Conservation (phyloP, 2,888 invertebrate genomes). For the Spatulosminthurus flaviceps region DNA sequence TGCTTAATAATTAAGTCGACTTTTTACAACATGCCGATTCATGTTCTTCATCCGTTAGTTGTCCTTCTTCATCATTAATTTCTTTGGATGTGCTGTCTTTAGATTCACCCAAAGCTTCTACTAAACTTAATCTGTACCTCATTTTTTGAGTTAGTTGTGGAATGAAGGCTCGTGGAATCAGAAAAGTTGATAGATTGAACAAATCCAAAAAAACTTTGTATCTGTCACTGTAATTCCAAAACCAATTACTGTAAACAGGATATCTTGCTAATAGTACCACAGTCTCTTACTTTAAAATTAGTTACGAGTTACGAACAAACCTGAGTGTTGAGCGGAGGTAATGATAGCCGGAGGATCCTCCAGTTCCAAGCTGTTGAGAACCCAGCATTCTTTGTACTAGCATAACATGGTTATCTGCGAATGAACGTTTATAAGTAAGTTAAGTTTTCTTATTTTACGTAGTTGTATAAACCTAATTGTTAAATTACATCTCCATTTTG, state of each 20-base stretch:
- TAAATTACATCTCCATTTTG: conserved; percentile 97
- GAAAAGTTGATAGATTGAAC: conserved; percentile 95
- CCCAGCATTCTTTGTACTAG: conserved; percentile 99
- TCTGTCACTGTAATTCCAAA: conserved; percentile 78
- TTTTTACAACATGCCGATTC: no score
- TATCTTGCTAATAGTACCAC: no score
- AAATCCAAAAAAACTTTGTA: conserved; percentile 98
- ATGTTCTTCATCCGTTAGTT: no score
- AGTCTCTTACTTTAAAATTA: no score
- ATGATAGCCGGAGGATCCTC: conserved; percentile 98
- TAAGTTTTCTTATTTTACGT: no score
- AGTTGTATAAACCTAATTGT: no score
- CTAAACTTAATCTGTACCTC: conserved; percentile 76
- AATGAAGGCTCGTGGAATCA: conserved; percentile 90
- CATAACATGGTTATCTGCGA: conserved; percentile 93
- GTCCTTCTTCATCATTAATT: not conserved
- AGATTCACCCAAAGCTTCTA: conserved; percentile 60
- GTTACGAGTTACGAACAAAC: conserved; percentile 69
- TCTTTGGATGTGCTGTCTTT: not conserved
- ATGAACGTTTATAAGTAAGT: no score
- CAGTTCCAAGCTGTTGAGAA: conserved; percentile 93
- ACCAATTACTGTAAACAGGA: no score
- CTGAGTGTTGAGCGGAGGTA: conserved; percentile 95
- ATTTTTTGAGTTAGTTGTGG: conserved; percentile 86
- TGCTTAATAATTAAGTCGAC: no score